phyloP scores from a whole-genome alignment of 2,113 vertebrate species.

The Melanostigma gelatinosum region DNA sequence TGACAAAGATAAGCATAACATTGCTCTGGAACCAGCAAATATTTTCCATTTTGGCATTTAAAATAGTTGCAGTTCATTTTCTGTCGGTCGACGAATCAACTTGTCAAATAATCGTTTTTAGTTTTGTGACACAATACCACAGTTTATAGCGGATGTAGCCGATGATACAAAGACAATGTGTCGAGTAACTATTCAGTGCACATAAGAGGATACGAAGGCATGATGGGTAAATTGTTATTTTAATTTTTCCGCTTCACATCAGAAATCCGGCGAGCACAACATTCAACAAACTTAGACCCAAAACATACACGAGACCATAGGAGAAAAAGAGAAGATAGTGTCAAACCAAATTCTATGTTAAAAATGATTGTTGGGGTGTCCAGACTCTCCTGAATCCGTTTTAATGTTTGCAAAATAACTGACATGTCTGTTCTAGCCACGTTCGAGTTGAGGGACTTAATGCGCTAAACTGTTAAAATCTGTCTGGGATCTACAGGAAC shows the following conservation, averaged over 20 bases:
- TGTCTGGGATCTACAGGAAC: conserved; percentile 83
- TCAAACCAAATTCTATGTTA: not conserved
- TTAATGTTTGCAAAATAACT: not conserved
- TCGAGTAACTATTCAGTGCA: not conserved
- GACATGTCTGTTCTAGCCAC: not conserved
- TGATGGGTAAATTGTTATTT: not conserved
- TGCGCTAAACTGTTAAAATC: not conserved
- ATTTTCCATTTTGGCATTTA: not conserved
- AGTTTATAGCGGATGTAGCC: not conserved
- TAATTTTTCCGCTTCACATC: not conserved
- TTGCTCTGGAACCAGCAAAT: not conserved
- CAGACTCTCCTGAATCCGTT: not conserved
- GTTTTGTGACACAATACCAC: not conserved
- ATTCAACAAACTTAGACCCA: not conserved
- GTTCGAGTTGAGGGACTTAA: no score
- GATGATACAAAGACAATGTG: not conserved
- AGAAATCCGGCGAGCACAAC: not conserved
- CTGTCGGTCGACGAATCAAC: not conserved
- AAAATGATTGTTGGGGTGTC: not conserved
- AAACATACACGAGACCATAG: not conserved
- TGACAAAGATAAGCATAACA: not conserved
- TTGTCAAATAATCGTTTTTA: not conserved
- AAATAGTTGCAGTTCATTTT: not conserved
- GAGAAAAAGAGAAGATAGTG: not conserved
- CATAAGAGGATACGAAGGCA: not conserved